Evolutionary conservation across 92 coral and sea anemone species (phyloP).

Genomic region (Micromussa lordhowensis): DNA sequence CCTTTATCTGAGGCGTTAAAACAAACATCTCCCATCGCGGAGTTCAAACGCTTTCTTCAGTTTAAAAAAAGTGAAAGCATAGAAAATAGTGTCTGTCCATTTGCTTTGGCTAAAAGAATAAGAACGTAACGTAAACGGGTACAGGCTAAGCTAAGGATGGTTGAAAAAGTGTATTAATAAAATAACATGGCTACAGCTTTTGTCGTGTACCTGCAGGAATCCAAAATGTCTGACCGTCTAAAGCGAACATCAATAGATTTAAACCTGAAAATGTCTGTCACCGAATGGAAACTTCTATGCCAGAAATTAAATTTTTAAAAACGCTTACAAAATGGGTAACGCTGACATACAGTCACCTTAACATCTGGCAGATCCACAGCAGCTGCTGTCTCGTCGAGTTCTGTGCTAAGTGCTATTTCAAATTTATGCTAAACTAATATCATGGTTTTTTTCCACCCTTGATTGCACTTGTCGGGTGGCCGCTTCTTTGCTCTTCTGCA

Average conservation of each 20-base stretch:
- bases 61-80: neutral
- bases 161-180: neutral
- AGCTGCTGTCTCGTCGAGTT: neutral
- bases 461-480: neutral
- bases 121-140: neutral
- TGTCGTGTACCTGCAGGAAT: conserved; percentile 4
- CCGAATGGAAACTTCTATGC: neutral
- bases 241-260: neutral
- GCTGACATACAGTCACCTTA: neutral
- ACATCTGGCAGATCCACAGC: neutral
- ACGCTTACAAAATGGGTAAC: neutral
- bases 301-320: neutral
- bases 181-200: neutral
- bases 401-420: neutral
- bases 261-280: neutral
- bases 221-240: neutral
- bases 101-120: neutral
- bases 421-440: conserved; percentile 19
- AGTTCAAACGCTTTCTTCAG: neutral
- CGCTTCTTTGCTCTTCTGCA: neutral
- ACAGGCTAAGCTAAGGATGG: neutral
- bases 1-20: neutral
- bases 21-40: neutral
- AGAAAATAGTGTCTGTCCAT: neutral
- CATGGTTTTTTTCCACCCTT: neutral